Conservation (phyloP, 2,113 vertebrate species). For the Jaculus jaculus region DNA sequence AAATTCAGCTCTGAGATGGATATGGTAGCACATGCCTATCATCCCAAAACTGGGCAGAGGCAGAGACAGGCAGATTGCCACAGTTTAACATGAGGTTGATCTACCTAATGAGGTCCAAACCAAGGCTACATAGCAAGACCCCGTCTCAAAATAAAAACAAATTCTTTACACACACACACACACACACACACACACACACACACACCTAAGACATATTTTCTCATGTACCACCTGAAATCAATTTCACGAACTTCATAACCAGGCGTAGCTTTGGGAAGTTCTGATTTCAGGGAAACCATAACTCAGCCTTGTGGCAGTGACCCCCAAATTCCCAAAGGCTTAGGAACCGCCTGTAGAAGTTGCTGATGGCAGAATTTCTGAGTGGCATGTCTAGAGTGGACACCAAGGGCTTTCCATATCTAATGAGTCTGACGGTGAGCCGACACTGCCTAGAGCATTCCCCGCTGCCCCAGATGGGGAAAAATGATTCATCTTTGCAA, state of each 20-base stretch:
- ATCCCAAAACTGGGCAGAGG: neutral
- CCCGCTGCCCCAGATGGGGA: fast-evolving
- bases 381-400: neutral
- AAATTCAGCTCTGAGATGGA: neutral
- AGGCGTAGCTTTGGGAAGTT: neutral
- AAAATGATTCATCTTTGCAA: neutral
- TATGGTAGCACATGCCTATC: neutral
- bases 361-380: neutral
- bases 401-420: neutral
- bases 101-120: too few relatives aligned
- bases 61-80: neutral
- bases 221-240: neutral
- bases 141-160: neutral
- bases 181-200: fast-evolving
- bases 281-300: neutral
- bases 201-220: neutral
- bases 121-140: neutral
- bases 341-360: neutral
- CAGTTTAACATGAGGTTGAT: neutral
- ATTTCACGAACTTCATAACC: neutral
- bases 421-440: neutral
- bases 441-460: neutral
- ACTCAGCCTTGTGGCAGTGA: neutral
- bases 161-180: neutral
- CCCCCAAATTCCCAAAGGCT: neutral